Conservation (phyloP, 2,888 invertebrate genomes). For the Pegoplata infirma region DNA sequence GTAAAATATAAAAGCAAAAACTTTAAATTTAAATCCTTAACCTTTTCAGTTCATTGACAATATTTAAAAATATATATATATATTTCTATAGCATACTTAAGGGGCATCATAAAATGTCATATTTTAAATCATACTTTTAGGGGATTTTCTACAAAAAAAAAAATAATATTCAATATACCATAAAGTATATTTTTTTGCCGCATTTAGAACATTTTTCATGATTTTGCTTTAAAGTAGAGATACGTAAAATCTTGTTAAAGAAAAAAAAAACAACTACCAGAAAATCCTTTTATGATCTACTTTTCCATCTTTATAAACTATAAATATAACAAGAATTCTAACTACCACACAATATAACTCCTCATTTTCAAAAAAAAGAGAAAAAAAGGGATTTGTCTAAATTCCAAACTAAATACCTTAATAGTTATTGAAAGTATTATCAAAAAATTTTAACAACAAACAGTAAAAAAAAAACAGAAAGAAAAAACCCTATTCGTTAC, state of each 20-base stretch:
- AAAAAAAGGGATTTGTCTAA: constrained; percentile 46
- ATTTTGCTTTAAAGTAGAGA: not conserved
- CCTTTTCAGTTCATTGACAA: not conserved
- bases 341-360: not conserved
- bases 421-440: constrained; percentile 60
- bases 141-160: not conserved
- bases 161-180: not conserved
- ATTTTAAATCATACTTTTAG: constrained; percentile 35
- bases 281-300: constrained; percentile 47
- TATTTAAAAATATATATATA: not conserved
- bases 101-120: constrained; percentile 7
- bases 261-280: not conserved
- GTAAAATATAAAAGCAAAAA: no score
- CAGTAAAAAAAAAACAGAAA: not conserved
- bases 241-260: not conserved
- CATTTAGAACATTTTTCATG: not conserved
- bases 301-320: constrained; percentile 38
- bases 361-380: constrained; percentile 4
- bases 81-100: constrained; percentile 31
- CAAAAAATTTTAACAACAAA: no score
- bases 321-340: constrained; percentile 23
- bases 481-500: not conserved
- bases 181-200: not conserved
- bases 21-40: no score
- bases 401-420: constrained; percentile 55